Evolutionary conservation across 2,888 invertebrate genomes (phyloP).

Genomic region (Melipona beecheii): DNA sequence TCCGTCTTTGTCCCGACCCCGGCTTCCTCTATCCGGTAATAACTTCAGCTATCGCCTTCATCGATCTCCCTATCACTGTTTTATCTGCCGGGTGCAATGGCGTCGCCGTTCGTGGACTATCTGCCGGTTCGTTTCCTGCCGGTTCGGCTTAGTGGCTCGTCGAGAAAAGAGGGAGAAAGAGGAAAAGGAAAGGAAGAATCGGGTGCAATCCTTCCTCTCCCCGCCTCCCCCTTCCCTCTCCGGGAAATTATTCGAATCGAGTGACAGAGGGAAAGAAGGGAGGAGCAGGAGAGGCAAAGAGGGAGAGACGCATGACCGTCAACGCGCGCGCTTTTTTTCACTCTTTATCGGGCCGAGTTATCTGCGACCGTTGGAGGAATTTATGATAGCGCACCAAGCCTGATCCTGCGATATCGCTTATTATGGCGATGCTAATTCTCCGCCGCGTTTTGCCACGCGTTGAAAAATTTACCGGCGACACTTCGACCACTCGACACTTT

Average conservation of each 20-base stretch:
- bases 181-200: not conserved
- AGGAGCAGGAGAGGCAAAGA: not conserved
- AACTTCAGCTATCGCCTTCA: slow-evolving; percentile 83
- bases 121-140: slow-evolving; percentile 61
- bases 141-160: slow-evolving; percentile 50
- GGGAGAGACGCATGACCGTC: not conserved
- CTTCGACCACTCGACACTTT: not conserved
- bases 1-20: slow-evolving; percentile 72
- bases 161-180: not conserved
- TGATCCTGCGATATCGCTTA: slow-evolving; percentile 43
- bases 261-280: not conserved
- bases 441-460: not conserved
- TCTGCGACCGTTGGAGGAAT: slow-evolving; percentile 38
- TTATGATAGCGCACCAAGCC: slow-evolving; percentile 34
- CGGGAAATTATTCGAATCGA: slow-evolving; percentile 48
- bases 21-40: slow-evolving; percentile 84
- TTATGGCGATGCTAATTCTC: slow-evolving; percentile 49
- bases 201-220: not conserved
- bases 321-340: slow-evolving; percentile 17
- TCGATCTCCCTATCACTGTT: slow-evolving; percentile 84
- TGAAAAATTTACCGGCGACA: slow-evolving; percentile 12
- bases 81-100: slow-evolving; percentile 81
- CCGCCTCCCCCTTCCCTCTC: too few relatives aligned
- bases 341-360: slow-evolving; percentile 32
- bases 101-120: slow-evolving; percentile 80